These are phyloP conservation scores for Daboia siamensis DNA, from an alignment of 2,113 vertebrate species.

Conservation along the genomic window DNA sequence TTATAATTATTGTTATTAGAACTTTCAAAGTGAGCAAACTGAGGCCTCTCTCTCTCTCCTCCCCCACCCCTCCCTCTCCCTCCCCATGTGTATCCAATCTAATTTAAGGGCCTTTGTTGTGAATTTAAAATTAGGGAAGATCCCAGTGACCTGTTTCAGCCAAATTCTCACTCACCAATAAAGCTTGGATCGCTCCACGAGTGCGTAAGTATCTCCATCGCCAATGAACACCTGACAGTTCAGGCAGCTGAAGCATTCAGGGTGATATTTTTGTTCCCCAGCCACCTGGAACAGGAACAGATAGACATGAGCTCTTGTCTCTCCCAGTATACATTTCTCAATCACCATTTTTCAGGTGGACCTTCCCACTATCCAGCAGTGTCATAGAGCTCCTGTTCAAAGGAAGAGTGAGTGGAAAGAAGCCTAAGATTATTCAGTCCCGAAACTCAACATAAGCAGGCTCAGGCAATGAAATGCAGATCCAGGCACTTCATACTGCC, in stretches of 20 bases:
- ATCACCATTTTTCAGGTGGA: no score
- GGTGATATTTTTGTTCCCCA: constrained; percentile 97
- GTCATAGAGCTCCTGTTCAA: not conserved
- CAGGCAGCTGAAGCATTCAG: constrained; percentile 94
- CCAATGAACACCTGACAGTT: constrained; percentile 89
- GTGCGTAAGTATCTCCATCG: constrained; percentile 93
- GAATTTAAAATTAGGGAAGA: not conserved
- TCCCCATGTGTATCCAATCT: not conserved
- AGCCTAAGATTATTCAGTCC: not conserved
- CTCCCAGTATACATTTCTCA: not conserved
- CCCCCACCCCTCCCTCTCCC: rapidly evolving
- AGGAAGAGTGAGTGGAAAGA: not conserved
- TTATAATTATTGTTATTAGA: not conserved
- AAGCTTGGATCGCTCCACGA: constrained; percentile 97
- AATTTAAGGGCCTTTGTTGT: not conserved
- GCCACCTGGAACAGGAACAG: constrained; percentile 77
- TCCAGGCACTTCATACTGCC: not conserved
- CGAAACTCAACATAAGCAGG: not conserved
- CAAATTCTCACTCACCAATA: constrained; percentile 81
- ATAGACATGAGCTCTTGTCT: not conserved
- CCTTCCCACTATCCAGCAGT: not conserved
- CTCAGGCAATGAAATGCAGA: not conserved
- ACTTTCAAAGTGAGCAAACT: not conserved
- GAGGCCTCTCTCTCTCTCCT: not conserved
- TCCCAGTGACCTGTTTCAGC: not conserved